Base-by-base conservation (phyloP, 2,797 vertebrate species). In the Pempheris klunzingeri region DNA sequence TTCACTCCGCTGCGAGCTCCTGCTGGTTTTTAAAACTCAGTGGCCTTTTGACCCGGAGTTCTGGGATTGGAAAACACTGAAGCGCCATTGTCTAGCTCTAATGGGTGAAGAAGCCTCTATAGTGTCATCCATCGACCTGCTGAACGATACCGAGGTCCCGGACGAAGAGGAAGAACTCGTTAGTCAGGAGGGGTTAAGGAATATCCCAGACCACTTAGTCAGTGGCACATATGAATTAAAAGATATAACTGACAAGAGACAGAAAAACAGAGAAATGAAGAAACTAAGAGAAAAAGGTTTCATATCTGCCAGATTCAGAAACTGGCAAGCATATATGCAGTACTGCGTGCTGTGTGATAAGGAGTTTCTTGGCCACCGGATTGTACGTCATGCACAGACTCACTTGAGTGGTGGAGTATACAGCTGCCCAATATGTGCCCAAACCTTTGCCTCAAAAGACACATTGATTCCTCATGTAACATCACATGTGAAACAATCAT, bases 41-140 rank as follows among this genome's bases (percentile, higher is more conserved):
- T 99, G 98, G 98, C 96, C 98, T 87, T 99, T 99, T 91, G 98
- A 99, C 92, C 98, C 98, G 0, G 98, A 99, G 90, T 99, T 98
- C 89, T 99, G 98, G 98, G 97, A 99, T 92, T 99, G 98, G 98
- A 99, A 98, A 94, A 97, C 97, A 46, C 95, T 99, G 1, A 99
- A 99, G 80, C 96, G 97, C 20, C 96, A 99, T 4, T 99, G 98
- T 91, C 94, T 99, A 44, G 96, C 96, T 1, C 94, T 99, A 44
- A 99, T 99, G 98, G 98, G 98, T 10, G 97, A 99, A 87, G 98
- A 99, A 82, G 98, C 98, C 5, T 99, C 98, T 38, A 99, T 99
- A 0, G 98, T 99, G 47, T 99, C 97, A 49, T 99, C 98, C 26
- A 99, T 99, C 81, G 98, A 99, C 4, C 95, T 97, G 82, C 91